Conservation (phyloP, 2,113 vertebrate species). For the Pelusios castaneus region DNA sequence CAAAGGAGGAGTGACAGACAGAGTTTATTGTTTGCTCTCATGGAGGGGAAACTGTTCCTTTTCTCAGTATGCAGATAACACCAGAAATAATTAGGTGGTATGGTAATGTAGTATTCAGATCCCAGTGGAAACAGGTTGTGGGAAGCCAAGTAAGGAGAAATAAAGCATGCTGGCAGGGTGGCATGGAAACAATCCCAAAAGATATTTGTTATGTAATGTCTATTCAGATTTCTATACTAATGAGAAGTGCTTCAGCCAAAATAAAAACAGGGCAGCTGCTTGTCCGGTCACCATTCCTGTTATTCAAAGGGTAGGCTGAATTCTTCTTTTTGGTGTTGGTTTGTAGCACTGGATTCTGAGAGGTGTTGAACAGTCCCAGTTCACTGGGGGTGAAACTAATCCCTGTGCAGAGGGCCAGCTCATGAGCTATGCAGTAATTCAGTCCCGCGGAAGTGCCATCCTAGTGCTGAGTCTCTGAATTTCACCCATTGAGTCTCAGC, state of each 20-base stretch:
- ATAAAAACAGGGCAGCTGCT: not conserved
- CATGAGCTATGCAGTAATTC: not conserved
- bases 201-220: not conserved
- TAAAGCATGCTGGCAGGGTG: not conserved
- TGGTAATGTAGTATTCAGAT: constrained; percentile 40
- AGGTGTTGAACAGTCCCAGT: not conserved
- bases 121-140: constrained; percentile 1
- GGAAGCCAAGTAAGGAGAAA: not conserved
- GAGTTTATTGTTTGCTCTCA: constrained; percentile 37
- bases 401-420: not conserved
- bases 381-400: not conserved
- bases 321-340: not conserved
- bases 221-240: not conserved
- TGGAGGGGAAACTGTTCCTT: constrained; percentile 16
- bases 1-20: not conserved
- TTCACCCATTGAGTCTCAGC: not conserved
- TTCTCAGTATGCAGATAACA: constrained; percentile 31
- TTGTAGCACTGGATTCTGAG: not conserved
- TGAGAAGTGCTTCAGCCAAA: not conserved
- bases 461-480: not conserved
- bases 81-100: constrained; percentile 58
- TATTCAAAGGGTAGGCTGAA: fast-evolving
- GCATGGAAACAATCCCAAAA: not conserved
- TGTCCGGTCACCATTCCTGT: not conserved
- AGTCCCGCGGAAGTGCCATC: not conserved